phyloP scores from a whole-genome alignment of 2,797 vertebrate genomes.

The Pygocentrus nattereri region DNA sequence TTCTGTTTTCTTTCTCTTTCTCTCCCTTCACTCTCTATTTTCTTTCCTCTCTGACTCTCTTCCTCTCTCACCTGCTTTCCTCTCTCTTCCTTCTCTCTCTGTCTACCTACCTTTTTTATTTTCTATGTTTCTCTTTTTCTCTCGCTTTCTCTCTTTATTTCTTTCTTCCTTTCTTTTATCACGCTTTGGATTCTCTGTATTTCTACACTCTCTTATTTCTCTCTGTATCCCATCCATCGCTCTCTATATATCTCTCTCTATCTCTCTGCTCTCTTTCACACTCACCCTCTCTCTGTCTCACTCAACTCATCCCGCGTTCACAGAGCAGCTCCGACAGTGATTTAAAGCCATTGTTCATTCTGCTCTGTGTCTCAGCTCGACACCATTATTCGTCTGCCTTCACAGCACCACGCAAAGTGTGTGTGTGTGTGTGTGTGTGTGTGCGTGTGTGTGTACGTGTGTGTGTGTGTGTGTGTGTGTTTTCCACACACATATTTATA shows the following conservation, averaged over 20 bases:
- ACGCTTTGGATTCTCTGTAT: not conserved
- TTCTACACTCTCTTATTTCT: not conserved
- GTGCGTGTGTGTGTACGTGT: not conserved
- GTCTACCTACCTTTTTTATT: not conserved
- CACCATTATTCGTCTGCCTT: constrained; percentile 30
- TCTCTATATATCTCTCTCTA: no score
- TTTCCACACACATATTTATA: not conserved
- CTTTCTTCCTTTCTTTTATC: not conserved
- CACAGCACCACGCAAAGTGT: constrained; percentile 14
- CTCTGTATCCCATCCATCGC: not conserved
- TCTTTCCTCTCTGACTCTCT: not conserved
- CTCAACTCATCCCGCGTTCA: not conserved
- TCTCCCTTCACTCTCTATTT: not conserved
- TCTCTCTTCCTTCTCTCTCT: not conserved
- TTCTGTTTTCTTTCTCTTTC: no score
- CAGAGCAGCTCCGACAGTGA: not conserved
- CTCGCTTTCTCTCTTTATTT: not conserved
- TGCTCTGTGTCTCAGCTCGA: constrained; percentile 12
- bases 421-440: not conserved
- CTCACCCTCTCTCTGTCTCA: not conserved
- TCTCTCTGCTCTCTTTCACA: not conserved
- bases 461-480: not conserved
- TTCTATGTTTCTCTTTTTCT: not conserved
- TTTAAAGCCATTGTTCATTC: constrained; percentile 46
- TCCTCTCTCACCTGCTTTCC: not conserved